Conservation (phyloP, 2,113 vertebrate species). For the Mustela nigripes region DNA sequence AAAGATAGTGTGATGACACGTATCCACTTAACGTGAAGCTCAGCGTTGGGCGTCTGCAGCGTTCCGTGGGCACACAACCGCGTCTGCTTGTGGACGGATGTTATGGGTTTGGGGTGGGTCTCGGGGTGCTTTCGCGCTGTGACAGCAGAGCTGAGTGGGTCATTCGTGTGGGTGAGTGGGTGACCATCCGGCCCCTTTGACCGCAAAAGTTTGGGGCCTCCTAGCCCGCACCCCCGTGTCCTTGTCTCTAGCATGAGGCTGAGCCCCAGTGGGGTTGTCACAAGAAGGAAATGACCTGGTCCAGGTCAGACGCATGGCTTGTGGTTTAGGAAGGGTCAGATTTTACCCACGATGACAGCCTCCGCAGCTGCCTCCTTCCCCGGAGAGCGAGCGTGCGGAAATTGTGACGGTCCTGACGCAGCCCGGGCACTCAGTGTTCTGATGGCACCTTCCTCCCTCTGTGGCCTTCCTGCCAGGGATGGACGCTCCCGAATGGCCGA, state of each 20-base stretch:
- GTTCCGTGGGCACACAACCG: neutral
- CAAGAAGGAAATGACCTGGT: neutral
- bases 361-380: neutral
- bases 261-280: accelerated
- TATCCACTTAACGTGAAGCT: neutral
- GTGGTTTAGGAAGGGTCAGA: neutral
- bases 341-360: accelerated
- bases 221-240: neutral
- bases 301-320: neutral
- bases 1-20: accelerated
- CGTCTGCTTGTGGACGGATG: accelerated
- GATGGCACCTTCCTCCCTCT: neutral
- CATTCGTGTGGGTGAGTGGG: too few relatives aligned
- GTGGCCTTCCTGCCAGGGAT: neutral
- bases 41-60: accelerated
- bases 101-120: too few relatives aligned
- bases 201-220: neutral
- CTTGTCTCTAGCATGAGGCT: accelerated
- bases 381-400: accelerated
- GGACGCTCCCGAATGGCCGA: accelerated
- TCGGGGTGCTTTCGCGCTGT: neutral
- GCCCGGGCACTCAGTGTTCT: accelerated
- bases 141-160: neutral
- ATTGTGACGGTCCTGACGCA: accelerated
- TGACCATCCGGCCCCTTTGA: neutral